These are phyloP conservation scores for Chloroceryle inda DNA, from an alignment of 2,797 vertebrate species.

Conservation along the genomic window DNA sequence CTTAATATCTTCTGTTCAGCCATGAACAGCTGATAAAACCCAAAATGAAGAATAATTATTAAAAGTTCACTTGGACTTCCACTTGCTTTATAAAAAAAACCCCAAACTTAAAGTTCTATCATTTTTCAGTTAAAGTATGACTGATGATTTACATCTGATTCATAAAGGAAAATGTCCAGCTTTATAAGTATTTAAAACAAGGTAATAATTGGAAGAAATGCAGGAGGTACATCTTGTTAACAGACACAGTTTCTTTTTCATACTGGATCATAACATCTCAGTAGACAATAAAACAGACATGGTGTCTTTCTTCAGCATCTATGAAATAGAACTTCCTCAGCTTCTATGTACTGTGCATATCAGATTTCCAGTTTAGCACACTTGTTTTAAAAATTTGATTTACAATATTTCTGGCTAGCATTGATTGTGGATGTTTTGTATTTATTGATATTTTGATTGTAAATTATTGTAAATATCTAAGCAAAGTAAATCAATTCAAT, in stretches of 20 bases:
- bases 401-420: background rate
- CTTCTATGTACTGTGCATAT: background rate
- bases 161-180: constrained; percentile 48
- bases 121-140: constrained; percentile 22
- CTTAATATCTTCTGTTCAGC: background rate
- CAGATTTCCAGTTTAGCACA: background rate
- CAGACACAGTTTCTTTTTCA: constrained; percentile 43
- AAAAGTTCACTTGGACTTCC: constrained; percentile 2
- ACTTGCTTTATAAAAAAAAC: background rate
- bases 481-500: constrained; percentile 21
- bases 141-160: constrained; percentile 53
- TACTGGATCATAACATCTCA: background rate
- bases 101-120: background rate
- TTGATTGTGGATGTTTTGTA: background rate
- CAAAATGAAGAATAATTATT: background rate
- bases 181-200: constrained; percentile 75
- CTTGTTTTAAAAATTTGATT: background rate
- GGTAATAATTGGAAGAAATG: constrained; percentile 63
- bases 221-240: constrained; percentile 41
- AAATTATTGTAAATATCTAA: background rate
- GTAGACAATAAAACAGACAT: background rate
- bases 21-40: background rate
- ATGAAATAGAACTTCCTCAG: background rate
- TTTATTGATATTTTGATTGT: background rate
- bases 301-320: constrained; percentile 11